These are phyloP conservation scores for Pseudomyrmex cubaensis DNA, from an alignment of 1,140 invertebrate species.

Conservation along the genomic window DNA sequence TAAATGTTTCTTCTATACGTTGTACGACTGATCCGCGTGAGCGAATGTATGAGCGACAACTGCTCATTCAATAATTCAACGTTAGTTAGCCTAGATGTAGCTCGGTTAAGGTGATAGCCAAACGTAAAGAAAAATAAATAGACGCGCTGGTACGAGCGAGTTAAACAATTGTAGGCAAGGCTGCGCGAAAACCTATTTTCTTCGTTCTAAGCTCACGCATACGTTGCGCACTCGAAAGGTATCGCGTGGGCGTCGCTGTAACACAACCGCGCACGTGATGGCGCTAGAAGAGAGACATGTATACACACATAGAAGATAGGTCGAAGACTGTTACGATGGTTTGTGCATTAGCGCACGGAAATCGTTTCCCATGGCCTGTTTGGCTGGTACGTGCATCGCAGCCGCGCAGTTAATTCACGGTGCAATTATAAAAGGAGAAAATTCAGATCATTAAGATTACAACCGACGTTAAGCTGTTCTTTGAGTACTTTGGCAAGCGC, in stretches of 20 bases:
- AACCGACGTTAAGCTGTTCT: constrained; percentile 57
- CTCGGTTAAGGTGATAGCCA: constrained; percentile 9
- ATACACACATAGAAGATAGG: constrained; percentile 13
- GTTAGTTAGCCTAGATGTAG: constrained; percentile 19
- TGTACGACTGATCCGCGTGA: not conserved
- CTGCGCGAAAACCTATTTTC: constrained; percentile 45
- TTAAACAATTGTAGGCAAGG: constrained; percentile 44
- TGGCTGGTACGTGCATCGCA: constrained; percentile 37
- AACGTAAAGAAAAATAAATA: constrained; percentile 44
- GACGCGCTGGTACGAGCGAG: constrained; percentile 12
- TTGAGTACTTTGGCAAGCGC: constrained; percentile 30
- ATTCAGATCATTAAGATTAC: constrained; percentile 68
- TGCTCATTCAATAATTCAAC: constrained; percentile 20
- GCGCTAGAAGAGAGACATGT: constrained; percentile 43
- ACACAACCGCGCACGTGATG: constrained; percentile 56
- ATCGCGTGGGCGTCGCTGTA: constrained; percentile 62
- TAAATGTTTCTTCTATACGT: not conserved
- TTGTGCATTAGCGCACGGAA: constrained; percentile 56
- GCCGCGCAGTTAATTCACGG: constrained; percentile 52
- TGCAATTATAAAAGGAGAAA: constrained; percentile 68
- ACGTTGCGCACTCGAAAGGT: not conserved
- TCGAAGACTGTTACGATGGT: constrained; percentile 33
- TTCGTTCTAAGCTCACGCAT: constrained; percentile 32
- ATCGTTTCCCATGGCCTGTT: constrained; percentile 70
- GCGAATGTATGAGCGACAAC: not conserved